phyloP scores from a whole-genome alignment of 2,113 vertebrate species.

The Sorex fumeus region DNA sequence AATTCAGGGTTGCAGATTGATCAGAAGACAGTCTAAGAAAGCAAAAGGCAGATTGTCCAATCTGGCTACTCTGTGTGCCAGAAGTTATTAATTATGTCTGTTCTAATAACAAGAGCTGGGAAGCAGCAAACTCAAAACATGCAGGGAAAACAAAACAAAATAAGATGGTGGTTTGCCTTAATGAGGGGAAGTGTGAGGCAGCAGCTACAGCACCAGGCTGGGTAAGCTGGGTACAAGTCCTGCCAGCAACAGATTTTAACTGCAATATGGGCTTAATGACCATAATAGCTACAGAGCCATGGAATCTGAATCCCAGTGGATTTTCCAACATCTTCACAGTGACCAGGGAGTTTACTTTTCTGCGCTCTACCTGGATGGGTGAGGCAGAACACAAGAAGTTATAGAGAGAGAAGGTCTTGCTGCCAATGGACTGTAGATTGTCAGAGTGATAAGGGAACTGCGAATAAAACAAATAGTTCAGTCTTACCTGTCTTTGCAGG shows the following conservation, averaged over 20 bases:
- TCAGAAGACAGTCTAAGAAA: conserved; percentile 85
- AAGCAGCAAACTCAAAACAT: conserved; percentile 88
- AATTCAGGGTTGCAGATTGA: conserved; percentile 84
- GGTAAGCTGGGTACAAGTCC: conserved; percentile 26
- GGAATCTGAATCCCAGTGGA: not conserved
- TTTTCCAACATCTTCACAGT: conserved; percentile 39
- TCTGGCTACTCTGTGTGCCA: conserved; percentile 84
- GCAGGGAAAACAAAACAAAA: conserved; percentile 87
- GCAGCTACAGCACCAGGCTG: conserved; percentile 17
- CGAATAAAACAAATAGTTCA: not conserved
- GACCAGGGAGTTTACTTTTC: conserved; percentile 3
- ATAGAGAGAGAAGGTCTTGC: conserved; percentile 18
- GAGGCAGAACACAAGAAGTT: not conserved
- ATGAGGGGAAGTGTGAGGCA: conserved; percentile 72
- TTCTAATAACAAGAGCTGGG: conserved; percentile 87
- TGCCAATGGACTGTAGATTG: not conserved
- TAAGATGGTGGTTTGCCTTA: conserved; percentile 67
- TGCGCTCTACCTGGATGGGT: not conserved
- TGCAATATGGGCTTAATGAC: conserved; percentile 19
- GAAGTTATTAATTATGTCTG: conserved; percentile 88
- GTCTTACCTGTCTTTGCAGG: not conserved
- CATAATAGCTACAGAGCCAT: not conserved
- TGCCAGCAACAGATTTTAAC: conserved; percentile 68
- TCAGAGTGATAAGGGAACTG: conserved; percentile 18
- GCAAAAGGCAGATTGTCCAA: conserved; percentile 84